Conservation (phyloP, 1,140 invertebrate species). For the Metopolophium dirhodum region DNA sequence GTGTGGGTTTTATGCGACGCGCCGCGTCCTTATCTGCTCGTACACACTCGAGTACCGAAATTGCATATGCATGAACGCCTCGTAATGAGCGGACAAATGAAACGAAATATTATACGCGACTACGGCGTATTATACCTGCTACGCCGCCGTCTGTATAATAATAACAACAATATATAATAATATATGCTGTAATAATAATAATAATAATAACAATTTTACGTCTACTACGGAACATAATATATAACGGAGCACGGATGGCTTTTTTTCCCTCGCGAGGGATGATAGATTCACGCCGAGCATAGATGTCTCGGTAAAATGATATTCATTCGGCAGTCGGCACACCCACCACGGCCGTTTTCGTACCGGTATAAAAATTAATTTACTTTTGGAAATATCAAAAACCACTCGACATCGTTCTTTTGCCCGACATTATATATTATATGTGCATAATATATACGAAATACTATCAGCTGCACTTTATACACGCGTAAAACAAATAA, state of each 20-base stretch:
- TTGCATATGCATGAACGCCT: constrained; percentile 55
- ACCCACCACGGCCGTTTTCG: not conserved
- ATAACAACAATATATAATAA: not conserved
- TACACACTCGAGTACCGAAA: constrained; percentile 51
- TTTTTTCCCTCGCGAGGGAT: not conserved
- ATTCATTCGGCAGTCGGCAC: too few relatives aligned
- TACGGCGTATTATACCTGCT: not conserved
- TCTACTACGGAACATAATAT: too few relatives aligned
- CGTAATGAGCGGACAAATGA: constrained; percentile 2
- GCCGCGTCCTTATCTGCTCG: constrained; percentile 39
- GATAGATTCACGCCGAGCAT: not conserved
- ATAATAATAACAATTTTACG: not conserved
- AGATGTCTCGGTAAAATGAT: not conserved
- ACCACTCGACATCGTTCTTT: not conserved
- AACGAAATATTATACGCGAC: not conserved
- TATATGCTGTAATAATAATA: too few relatives aligned
- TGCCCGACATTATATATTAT: not conserved
- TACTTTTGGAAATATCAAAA: not conserved
- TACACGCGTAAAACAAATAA: not conserved
- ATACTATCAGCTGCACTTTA: not conserved
- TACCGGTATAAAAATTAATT: not conserved
- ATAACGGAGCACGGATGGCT: not conserved
- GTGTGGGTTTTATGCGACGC: not conserved
- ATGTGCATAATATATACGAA: too few relatives aligned
- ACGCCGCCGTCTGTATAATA: not conserved